Percentiles rank a stretch among this genome's conserved stretches.
These are phyloP conservation scores for Catharus fuscescens DNA, from an alignment of 2,113 vertebrate genomes.

Conservation along the genomic window DNA sequence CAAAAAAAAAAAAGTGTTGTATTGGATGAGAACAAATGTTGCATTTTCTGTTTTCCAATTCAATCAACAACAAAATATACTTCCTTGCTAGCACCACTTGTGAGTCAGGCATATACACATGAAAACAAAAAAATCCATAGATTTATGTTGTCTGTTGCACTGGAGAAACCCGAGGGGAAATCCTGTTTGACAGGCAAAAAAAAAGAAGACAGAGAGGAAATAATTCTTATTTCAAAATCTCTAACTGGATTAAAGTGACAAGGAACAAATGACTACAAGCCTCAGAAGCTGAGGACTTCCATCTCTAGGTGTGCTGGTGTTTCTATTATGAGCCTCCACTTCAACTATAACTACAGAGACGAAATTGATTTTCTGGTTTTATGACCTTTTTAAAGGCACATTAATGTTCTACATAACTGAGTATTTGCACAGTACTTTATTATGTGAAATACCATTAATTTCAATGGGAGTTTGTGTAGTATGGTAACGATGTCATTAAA, in stretches of 20 bases:
- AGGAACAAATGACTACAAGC: background rate
- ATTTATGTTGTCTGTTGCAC: background rate
- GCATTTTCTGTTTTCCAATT: slow-evolving; percentile 17
- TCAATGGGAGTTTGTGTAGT: slow-evolving; percentile 53
- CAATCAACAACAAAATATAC: slow-evolving; percentile 18
- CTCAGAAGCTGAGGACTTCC: background rate
- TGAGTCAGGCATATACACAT: background rate
- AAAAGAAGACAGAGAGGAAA: background rate
- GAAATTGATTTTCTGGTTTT: slow-evolving; percentile 29
- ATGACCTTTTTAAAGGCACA: slow-evolving; percentile 38
- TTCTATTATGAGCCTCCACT: background rate
- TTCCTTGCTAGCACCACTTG: background rate
- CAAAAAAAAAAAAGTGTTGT: background rate
- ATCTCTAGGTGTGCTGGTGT: background rate
- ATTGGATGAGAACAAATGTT: slow-evolving; percentile 44
- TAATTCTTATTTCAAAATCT: slow-evolving; percentile 4
- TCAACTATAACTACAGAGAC: slow-evolving; percentile 26
- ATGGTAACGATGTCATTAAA: slow-evolving; percentile 53
- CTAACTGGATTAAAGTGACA: background rate
- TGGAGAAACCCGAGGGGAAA: background rate
- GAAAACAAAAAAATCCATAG: background rate
- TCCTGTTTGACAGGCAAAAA: background rate
- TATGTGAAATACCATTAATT: slow-evolving; percentile 65
- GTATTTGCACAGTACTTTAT: slow-evolving; percentile 55
- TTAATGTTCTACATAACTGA: slow-evolving; percentile 42